phyloP scores from a whole-genome alignment of 2,888 invertebrate genomes.

The Drosophila vallismaia region DNA sequence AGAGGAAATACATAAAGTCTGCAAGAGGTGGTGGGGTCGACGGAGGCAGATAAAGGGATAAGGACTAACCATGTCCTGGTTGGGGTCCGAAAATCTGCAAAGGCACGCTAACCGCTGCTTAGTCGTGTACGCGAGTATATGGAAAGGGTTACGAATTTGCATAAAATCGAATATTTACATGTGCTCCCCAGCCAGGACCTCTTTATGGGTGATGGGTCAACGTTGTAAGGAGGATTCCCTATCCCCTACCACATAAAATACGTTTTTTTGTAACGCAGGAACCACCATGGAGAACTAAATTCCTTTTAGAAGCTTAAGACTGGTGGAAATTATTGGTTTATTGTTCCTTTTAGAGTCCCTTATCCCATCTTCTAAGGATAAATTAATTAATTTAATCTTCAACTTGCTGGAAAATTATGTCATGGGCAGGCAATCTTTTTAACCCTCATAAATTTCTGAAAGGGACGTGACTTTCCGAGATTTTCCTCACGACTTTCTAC shows the following conservation, averaged over 20 bases:
- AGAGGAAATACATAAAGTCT: slow-evolving; percentile 46
- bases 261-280: slow-evolving; percentile 1
- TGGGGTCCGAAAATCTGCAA: slow-evolving; percentile 42
- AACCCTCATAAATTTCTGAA: slow-evolving; percentile 10
- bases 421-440: slow-evolving; percentile 21
- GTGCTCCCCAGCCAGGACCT: slow-evolving; percentile 21
- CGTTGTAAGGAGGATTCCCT: slow-evolving; percentile 16
- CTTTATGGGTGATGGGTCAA: slow-evolving; percentile 31
- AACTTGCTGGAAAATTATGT: slow-evolving; percentile 18
- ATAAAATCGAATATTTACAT: slow-evolving; percentile 68
- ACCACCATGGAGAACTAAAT: neutral
- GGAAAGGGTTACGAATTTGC: slow-evolving; percentile 71
- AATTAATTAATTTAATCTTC: neutral
- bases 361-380: neutral
- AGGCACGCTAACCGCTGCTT: slow-evolving; percentile 58
- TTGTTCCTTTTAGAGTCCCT: no score
- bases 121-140: slow-evolving; percentile 4
- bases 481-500: slow-evolving; percentile 6
- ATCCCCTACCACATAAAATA: slow-evolving; percentile 16
- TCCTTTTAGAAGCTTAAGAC: neutral
- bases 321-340: neutral
- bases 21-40: neutral
- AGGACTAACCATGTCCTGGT: slow-evolving; percentile 6
- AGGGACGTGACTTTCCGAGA: slow-evolving; percentile 30
- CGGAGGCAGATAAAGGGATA: neutral